These are phyloP conservation scores for Cantharis rufa DNA, from an alignment of 2,888 invertebrate genomes.

Conservation along the genomic window DNA sequence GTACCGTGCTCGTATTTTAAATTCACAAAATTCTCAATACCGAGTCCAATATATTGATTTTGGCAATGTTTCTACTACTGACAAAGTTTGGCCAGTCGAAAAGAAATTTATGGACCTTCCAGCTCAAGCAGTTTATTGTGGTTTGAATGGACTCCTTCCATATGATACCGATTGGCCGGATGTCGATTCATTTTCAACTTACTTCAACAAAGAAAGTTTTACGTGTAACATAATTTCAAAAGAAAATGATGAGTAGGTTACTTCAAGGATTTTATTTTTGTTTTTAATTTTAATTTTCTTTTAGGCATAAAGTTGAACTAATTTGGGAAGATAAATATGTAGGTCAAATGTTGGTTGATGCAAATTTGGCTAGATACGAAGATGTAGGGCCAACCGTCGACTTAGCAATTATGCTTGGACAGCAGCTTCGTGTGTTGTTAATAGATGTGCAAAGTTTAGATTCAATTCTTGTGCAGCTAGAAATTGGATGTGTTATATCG, in stretches of 20 bases:
- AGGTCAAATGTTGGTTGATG: slow-evolving; percentile 39
- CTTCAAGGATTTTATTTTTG: slow-evolving; percentile 40
- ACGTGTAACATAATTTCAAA: slow-evolving; percentile 62
- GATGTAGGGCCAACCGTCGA: slow-evolving; percentile 44
- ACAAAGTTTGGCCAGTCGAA: slow-evolving; percentile 73
- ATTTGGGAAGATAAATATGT: slow-evolving; percentile 39
- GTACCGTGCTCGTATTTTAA: slow-evolving; percentile 70
- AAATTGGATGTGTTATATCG: slow-evolving; percentile 56
- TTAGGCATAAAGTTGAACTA: slow-evolving; percentile 45
- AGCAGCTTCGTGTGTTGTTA: slow-evolving; percentile 54
- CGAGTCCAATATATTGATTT: slow-evolving; percentile 77
- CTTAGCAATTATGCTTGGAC: slow-evolving; percentile 53
- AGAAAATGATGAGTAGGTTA: slow-evolving; percentile 57
- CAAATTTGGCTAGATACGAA: slow-evolving; percentile 39
- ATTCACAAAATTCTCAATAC: slow-evolving; percentile 63
- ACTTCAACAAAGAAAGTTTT: slow-evolving; percentile 65
- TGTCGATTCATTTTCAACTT: slow-evolving; percentile 60
- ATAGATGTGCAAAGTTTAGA: slow-evolving; percentile 52
- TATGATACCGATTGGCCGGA: slow-evolving; percentile 64
- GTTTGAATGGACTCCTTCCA: slow-evolving; percentile 65
- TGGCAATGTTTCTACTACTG: slow-evolving; percentile 71
- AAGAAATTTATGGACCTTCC: slow-evolving; percentile 68
- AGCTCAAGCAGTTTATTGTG: slow-evolving; percentile 72
- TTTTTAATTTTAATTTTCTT: slow-evolving; percentile 1
- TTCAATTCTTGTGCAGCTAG: slow-evolving; percentile 56